Evolutionary conservation across 2,888 invertebrate species (phyloP), one percentile per base, ranked within the genome.

Genomic region (Pelosia muscerda): DNA sequence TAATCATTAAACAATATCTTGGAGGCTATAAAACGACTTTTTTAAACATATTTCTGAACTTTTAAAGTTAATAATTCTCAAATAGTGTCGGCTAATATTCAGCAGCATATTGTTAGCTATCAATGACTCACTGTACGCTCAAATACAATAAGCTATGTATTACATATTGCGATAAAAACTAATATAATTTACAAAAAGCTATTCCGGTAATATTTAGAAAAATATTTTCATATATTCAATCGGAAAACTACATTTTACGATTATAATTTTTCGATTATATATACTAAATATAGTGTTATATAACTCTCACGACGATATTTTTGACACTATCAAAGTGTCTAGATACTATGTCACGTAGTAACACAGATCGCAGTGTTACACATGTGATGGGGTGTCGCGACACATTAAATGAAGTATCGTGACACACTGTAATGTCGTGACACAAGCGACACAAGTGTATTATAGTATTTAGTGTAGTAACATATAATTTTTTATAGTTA

Each of bases 141-240:
- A 4, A 34, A 1, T 5, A 26, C 13, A 26, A 25, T 13, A 19
- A 15, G 8, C 19, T 38, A 63, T 56, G 56, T 55, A 38, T 56
- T 38, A 38, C 55, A 56, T 56, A 38, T 26, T 13, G 11, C 6
- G 8, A 38, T 38, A 22, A 56, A n/a, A 23, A 26, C 25, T 2
- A 38, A 56, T 26, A 59, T 28, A 55, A 59, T 66, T 61, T 31
- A 58, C n/a, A 56, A 56, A 63, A 63, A 26, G 63, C 49, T 42
- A 22, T 38, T 63, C 25, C 63, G 63, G 63, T 63, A 63, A 63
- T 63, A 38, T 63, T 70, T 65, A 73, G 42, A 23, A 38, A 54
- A 15, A 53, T n/a, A 15, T 56, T 38, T 56, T 22, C n/a, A 26
- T 56, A 63, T n/a, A 38, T 23, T 25, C 38, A 63, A 34, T 26